These are phyloP conservation scores for Gasterosteus nipponicus DNA, from an alignment of 2,113 vertebrate species.

Conservation along the genomic window DNA sequence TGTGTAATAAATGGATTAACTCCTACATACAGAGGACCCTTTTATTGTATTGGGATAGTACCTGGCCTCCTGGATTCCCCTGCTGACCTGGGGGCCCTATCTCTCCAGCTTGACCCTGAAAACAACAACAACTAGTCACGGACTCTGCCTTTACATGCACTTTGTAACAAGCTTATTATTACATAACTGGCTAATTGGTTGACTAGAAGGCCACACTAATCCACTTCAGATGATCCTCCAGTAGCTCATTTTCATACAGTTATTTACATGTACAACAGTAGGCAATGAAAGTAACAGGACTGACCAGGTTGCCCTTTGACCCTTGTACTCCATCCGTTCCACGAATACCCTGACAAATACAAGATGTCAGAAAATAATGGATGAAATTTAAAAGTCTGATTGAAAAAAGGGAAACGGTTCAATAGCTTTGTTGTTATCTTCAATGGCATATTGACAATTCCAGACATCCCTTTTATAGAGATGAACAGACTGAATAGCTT, in stretches of 20 bases:
- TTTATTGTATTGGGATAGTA: slow-evolving; percentile 53
- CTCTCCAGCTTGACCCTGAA: slow-evolving; percentile 88
- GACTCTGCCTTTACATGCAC: slow-evolving; percentile 12
- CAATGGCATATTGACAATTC: slow-evolving; percentile 22
- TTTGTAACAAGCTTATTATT: slow-evolving; percentile 8
- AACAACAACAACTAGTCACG: slow-evolving; percentile 31
- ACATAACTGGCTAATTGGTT: slow-evolving; percentile 1
- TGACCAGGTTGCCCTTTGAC: slow-evolving; percentile 88
- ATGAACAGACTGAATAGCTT: slow-evolving; percentile 32
- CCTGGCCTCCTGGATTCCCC: slow-evolving; percentile 90
- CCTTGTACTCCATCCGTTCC: slow-evolving; percentile 88
- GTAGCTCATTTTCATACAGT: neutral
- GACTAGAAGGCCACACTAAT: neutral
- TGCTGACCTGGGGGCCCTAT: slow-evolving; percentile 90
- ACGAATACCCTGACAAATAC: slow-evolving; percentile 79
- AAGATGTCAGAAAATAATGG: slow-evolving; percentile 6
- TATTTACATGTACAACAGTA: neutral
- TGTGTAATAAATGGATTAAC: neutral
- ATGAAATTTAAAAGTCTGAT: slow-evolving; percentile 17
- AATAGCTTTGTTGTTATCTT: slow-evolving; percentile 17
- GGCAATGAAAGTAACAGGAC: slow-evolving; percentile 41
- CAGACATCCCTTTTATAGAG: slow-evolving; percentile 24
- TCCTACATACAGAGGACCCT: neutral
- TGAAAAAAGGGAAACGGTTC: neutral
- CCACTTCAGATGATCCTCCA: neutral